Evolutionary conservation across 2,888 invertebrate species (phyloP), one percentile per base, ranked within the genome.

Genomic region (Dicyrtoma fusca): DNA sequence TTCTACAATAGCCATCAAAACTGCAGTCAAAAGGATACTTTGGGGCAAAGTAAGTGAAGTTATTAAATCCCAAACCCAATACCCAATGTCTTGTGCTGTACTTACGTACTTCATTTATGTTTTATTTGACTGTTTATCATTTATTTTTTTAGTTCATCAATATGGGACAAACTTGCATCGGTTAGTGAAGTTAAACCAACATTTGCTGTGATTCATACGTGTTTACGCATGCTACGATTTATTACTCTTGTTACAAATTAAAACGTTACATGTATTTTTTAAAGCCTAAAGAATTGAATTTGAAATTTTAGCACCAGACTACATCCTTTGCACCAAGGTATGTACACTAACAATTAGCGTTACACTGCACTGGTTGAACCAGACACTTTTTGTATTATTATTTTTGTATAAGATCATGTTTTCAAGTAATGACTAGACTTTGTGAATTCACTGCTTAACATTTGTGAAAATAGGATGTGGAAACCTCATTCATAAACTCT

Each of bases 31-130:
- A 82, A 88, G 99, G 42, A 86, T 98, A 25, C 84, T 96, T 1
- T 99, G 97, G 98, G 98, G 97, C 8, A 98, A 97, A 51, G 70
- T 69, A 45, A 13, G 17, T 5, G 1, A n/a, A 14, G 19, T 51
- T 64, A 10, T 25, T 11, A 10, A 44, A 63, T 10, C 19, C n/a
- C n/a, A 17, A 44, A 11, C 14, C 45, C 45, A 21, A 5, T 45
- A 45, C 21, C 1, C 17, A 17, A 8, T 17, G n/a, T n/a, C n/a
- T n/a, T n/a, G n/a, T n/a, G n/a, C n/a, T n/a, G n/a, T 45, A 21
- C 1, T 45, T 21, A 34, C 17, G 11, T 3, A 3, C 26, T 25
- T 2, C 26, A 13, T 49, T 47, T 6, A 26, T 65, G 1, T 14
- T 51, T 65, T 34, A 34, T 61, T 61, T 61, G 26, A 13, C n/a